Base-by-base conservation (phyloP, 2,888 invertebrate species). In the Drepana falcataria region DNA sequence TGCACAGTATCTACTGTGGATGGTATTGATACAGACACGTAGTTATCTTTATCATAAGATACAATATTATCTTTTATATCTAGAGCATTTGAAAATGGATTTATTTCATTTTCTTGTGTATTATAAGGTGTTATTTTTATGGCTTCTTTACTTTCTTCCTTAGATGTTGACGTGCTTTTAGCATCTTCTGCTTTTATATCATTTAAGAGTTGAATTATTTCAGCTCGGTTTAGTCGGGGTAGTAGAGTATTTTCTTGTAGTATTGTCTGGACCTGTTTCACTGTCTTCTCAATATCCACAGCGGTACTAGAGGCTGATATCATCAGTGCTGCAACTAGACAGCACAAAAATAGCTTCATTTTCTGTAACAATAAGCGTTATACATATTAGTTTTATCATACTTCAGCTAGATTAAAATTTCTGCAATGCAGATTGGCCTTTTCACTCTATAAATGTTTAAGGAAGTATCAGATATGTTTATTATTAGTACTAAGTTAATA, bases 201-300 rank as follows among this genome's bases (percentile, higher is more conserved):
- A 61, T 93, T 92, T 3, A 95, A 78, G 33, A 95, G 89, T 60
- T 93, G 92, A 35, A 95, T 77, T 58, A 95, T 95, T 73, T 95
- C 94, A 5, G 92, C 92, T 66, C 94, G 85, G 0, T 92, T 91
- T 35, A 95, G 78, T 58, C 93, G 87, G 1, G 95, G 95, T 51
- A 95, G 75, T n/a, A 87, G 85, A 2, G 93, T 85, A 74, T 95
- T 93, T 3, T 90, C 80, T 67, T 91, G 87, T 5, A 95, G 82
- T 65, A 95, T 91, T 44, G 77, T 91, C 69, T 95, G 93, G 2
- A 95, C 95, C 82, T 95, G 94, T 66, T 92, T 87, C 4, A 95
- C 93, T 5, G 95, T 95, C 61, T 89, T 91, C 64, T 93, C 93
- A 1, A 93, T 85, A 61, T 92, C 91, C 2, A 92, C 81, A 51